Percentiles rank a stretch among this genome's conserved stretches.
Evolutionary conservation across 2,888 invertebrate species (phyloP).

Genomic region (Athalia cordata): DNA sequence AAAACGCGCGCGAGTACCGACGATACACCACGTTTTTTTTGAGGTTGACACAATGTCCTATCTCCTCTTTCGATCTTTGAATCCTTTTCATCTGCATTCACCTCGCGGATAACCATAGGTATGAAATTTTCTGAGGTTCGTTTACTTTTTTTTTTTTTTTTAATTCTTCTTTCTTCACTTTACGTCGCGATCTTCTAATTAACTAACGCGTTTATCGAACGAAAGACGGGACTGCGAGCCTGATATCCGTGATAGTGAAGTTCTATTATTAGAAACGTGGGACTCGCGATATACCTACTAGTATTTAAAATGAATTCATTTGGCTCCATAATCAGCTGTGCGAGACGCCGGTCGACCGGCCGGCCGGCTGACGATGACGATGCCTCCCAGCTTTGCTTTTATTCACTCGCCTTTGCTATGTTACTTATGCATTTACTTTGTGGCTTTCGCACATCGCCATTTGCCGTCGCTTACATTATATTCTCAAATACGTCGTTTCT

Average conservation of each 20-base stretch:
- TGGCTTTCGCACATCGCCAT: constrained; percentile 30
- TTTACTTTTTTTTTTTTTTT: constrained; percentile 11
- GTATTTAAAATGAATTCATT: constrained; percentile 33
- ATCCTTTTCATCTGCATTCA: no score
- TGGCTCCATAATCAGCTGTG: constrained; percentile 43
- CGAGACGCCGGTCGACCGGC: constrained; percentile 60
- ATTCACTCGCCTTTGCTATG: constrained; percentile 4
- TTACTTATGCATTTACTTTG: background rate
- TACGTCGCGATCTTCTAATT: constrained; percentile 6
- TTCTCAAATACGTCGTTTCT: background rate
- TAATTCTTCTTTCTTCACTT: constrained; percentile 15
- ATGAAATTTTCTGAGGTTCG: background rate
- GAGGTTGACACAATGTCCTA: background rate
- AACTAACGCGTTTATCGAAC: constrained; percentile 29
- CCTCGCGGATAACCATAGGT: no score
- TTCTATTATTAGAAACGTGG: constrained; percentile 44
- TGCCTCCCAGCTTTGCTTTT: background rate
- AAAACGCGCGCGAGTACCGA: constrained; percentile 45
- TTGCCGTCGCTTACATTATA: constrained; percentile 34
- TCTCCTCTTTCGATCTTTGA: no score
- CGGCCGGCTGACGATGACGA: constrained; percentile 34
- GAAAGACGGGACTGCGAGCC: constrained; percentile 8
- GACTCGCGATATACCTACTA: constrained; percentile 29
- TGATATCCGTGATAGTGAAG: constrained; percentile 36
- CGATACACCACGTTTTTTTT: constrained; percentile 27